phyloP scores from a whole-genome alignment of 2,888 invertebrate genomes.

The Lampropteryx suffumata region DNA sequence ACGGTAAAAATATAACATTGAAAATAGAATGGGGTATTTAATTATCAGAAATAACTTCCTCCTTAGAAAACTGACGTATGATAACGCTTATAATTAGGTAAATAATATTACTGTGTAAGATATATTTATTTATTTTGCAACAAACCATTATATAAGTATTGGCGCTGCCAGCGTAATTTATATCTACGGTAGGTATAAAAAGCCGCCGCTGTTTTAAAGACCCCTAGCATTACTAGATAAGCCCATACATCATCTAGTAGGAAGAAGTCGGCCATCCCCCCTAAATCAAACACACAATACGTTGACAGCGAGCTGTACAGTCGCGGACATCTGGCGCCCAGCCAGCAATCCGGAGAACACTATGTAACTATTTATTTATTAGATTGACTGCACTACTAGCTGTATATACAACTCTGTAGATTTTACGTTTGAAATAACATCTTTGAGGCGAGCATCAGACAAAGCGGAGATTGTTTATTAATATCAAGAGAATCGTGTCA shows the following conservation, averaged over 20 bases:
- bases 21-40: not conserved
- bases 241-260: slow-evolving; percentile 12
- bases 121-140: no score
- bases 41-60: not conserved
- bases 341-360: not conserved
- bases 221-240: not conserved
- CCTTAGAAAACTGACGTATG: no score
- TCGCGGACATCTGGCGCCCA: slow-evolving; percentile 2
- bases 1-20: slow-evolving; percentile 2
- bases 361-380: slow-evolving; percentile 7
- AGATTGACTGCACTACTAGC: not conserved
- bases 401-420: no score
- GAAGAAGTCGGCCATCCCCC: slow-evolving; percentile 2
- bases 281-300: slow-evolving; percentile 20
- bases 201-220: not conserved
- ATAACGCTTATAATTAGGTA: no score
- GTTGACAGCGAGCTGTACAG: slow-evolving; percentile 7
- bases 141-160: no score
- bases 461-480: no score
- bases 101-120: no score
- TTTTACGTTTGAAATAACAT: no score
- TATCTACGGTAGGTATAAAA: not conserved
- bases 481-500: no score
- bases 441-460: no score
- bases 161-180: not conserved